Evolutionary conservation across 2,113 vertebrate genomes (phyloP), one percentile per base, ranked within the genome.

Genomic region (Loxodonta africana): DNA sequence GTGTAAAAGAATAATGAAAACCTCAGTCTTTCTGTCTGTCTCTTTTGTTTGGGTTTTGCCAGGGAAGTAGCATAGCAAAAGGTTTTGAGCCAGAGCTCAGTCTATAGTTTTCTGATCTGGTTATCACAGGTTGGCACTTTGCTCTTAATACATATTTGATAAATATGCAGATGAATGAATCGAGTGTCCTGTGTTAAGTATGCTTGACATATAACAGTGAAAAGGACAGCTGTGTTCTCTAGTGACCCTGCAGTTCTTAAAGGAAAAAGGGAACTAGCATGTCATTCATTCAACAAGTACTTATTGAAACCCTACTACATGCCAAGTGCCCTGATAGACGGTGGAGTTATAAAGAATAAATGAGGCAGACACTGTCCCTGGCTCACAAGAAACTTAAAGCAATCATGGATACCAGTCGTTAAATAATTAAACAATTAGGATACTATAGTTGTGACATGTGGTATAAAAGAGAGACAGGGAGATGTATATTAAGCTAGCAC

Each of bases 71-170:
- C 15, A 81, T 12, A 95, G 25, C 9, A 88, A 96, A 88, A 33
- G 10, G 18, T 89, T 65, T 21, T 60, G 17, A 71, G 53, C 7
- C 63, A 46, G 67, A 97, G 89, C 6, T 37, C 12, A 80, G 63
- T 71, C 30, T 95, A 57, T 90, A 20, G 23, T 60, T 85, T 60
- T 63, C 89, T 94, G 69, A 18, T 84, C 44, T 88, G 18, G 8
- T 95, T 78, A 78, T 95, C 83, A 85, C 7, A 93, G n/a, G 28
- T 74, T 94, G 90, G 11, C 2, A 48, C n/a, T 96, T 91, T 95
- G 28, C 20, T 78, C 81, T 96, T 53, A 53, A 60, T 77, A 86
- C 33, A 15, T 37, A 26, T 96, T 81, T 71, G 88, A 90, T 88
- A 88, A 76, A 85, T 82, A 20, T 60, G 7, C 17, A 92, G 95